Evolutionary conservation across 2,888 invertebrate genomes (phyloP).

Genomic region (Callimorpha dominula): DNA sequence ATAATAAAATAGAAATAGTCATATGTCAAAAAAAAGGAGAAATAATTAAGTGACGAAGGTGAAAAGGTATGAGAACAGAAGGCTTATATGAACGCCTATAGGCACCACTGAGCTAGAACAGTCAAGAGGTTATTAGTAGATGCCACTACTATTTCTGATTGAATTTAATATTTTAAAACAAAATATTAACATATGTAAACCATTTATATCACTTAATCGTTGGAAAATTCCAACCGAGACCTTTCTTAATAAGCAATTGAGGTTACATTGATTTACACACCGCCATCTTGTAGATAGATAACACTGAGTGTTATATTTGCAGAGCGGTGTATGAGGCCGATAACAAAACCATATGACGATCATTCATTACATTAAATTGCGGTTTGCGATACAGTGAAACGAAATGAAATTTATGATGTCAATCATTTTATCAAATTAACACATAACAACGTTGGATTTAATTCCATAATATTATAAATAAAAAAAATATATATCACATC

Average conservation of each 20-base stretch:
- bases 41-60: too few relatives aligned
- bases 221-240: constrained; percentile 80
- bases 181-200: neutral
- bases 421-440: neutral
- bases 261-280: constrained; percentile 82
- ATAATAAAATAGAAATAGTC: too few relatives aligned
- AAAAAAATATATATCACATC: neutral
- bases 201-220: constrained; percentile 55
- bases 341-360: constrained; percentile 65
- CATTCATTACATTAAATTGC: constrained; percentile 54
- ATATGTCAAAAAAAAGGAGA: too few relatives aligned
- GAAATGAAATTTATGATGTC: neutral
- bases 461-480: neutral
- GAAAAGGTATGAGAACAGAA: too few relatives aligned
- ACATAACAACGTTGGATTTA: too few relatives aligned
- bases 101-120: too few relatives aligned
- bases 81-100: too few relatives aligned
- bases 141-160: too few relatives aligned
- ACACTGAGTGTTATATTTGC: constrained; percentile 74
- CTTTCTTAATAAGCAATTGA: constrained; percentile 82
- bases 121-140: too few relatives aligned
- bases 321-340: constrained; percentile 64
- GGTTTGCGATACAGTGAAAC: constrained; percentile 17
- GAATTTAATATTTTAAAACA: too few relatives aligned
- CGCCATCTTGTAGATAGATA: constrained; percentile 78